phyloP scores from a whole-genome alignment of 2,797 vertebrate genomes.

The Amphiprion clarkii region DNA sequence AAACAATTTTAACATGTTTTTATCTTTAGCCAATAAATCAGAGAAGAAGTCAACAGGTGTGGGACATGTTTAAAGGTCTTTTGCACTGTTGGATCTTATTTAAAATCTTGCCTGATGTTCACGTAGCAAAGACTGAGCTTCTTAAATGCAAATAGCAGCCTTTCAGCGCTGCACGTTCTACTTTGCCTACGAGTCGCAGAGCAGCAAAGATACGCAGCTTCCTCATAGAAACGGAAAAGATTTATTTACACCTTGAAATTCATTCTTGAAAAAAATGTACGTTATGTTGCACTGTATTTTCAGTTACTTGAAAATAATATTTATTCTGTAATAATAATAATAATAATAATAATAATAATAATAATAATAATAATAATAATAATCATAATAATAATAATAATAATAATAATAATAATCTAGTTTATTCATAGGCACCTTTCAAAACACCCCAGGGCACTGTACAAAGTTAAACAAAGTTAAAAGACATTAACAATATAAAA shows the following conservation, averaged over 20 bases:
- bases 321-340: neutral
- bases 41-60: no score
- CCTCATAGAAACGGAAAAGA: neutral
- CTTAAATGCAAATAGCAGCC: slow-evolving; percentile 61
- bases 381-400: no score
- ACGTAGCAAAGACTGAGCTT: neutral
- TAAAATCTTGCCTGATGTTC: neutral
- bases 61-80: no score
- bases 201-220: neutral
- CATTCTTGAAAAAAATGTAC: neutral
- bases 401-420: no score
- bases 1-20: no score
- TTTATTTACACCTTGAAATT: neutral
- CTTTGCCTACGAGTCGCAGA: slow-evolving; percentile 12
- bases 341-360: neutral
- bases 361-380: neutral
- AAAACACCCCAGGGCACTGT: no score
- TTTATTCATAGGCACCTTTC: no score
- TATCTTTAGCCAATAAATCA: no score
- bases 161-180: neutral
- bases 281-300: neutral
- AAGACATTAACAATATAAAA: no score
- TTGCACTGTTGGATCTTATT: no score
- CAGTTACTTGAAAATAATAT: no score
- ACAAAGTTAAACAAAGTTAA: no score